Conservation (phyloP, 2,888 invertebrate species). For the Perizoma affinitatum region DNA sequence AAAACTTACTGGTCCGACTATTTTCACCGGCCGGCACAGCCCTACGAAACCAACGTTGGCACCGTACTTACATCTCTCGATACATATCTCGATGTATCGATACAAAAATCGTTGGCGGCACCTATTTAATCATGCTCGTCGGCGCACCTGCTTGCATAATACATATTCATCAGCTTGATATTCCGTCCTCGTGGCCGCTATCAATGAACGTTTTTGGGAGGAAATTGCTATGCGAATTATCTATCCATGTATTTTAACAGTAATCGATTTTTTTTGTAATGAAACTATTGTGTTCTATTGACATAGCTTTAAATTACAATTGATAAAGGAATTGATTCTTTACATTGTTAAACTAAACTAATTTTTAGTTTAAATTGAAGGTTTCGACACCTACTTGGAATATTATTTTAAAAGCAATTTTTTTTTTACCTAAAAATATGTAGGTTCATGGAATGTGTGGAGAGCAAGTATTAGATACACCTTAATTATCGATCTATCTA, state of each 20-base stretch:
- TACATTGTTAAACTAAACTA: no score
- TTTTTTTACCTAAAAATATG: no score
- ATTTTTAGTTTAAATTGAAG: no score
- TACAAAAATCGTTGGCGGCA: slow-evolving; percentile 76
- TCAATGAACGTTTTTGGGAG: slow-evolving; percentile 71
- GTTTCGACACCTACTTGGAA: no score
- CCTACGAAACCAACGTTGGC: slow-evolving; percentile 43
- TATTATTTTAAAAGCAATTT: no score
- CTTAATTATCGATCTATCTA: no score
- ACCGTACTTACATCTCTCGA: slow-evolving; percentile 21
- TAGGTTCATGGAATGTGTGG: no score
- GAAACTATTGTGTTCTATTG: no score
- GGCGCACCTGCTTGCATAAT: slow-evolving; percentile 78
- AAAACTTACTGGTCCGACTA: not conserved
- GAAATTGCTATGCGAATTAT: slow-evolving; percentile 2
- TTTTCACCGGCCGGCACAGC: not conserved
- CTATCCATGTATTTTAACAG: not conserved
- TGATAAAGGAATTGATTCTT: no score
- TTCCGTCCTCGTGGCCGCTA: slow-evolving; percentile 67
- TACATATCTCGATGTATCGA: slow-evolving; percentile 55
- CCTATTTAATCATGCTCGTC: slow-evolving; percentile 73
- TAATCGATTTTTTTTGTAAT: not conserved
- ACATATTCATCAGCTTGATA: slow-evolving; percentile 78
- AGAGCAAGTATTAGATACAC: no score
- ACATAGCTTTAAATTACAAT: no score